These are phyloP conservation scores for Trialeurodes vaporariorum DNA, from an alignment of 1,140 invertebrate genomes.

Conservation along the genomic window DNA sequence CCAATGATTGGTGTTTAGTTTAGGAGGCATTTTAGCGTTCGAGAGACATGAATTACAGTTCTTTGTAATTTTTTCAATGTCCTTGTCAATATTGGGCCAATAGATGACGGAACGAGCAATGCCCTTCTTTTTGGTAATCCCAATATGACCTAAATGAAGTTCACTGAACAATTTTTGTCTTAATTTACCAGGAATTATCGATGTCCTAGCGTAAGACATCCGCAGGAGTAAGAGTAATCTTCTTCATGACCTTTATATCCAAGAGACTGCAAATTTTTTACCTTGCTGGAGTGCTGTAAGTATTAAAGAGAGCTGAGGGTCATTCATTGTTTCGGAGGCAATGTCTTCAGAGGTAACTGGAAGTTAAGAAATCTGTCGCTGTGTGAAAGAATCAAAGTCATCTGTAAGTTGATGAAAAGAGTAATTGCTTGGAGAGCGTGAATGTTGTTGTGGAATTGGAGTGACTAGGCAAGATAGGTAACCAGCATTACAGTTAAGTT, in stretches of 20 bases:
- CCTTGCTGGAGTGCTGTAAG: background rate
- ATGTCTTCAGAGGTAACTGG: slow-evolving; percentile 8
- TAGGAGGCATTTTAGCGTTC: too few relatives aligned
- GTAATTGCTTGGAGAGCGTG: too few relatives aligned
- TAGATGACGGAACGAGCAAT: slow-evolving; percentile 18
- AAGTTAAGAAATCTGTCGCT: slow-evolving; percentile 4
- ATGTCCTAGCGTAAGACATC: background rate
- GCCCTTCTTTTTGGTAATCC: slow-evolving; percentile 25
- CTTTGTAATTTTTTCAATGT: slow-evolving; percentile 22
- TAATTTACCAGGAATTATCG: background rate
- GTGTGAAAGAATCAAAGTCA: too few relatives aligned
- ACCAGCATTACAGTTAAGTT: slow-evolving; percentile 27
- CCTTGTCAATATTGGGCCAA: slow-evolving; percentile 23
- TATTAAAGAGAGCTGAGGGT: background rate
- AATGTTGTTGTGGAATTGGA: too few relatives aligned
- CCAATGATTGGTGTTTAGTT: too few relatives aligned
- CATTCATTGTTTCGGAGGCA: background rate
- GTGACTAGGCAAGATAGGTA: slow-evolving; percentile 27
- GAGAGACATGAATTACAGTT: too few relatives aligned
- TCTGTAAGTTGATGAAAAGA: too few relatives aligned
- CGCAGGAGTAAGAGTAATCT: background rate
- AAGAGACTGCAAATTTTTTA: too few relatives aligned
- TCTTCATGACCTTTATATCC: background rate
- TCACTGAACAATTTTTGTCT: background rate
- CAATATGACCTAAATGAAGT: slow-evolving; percentile 18